Conservation (phyloP, 2,113 vertebrate species). For the Crotalus viridis region DNA sequence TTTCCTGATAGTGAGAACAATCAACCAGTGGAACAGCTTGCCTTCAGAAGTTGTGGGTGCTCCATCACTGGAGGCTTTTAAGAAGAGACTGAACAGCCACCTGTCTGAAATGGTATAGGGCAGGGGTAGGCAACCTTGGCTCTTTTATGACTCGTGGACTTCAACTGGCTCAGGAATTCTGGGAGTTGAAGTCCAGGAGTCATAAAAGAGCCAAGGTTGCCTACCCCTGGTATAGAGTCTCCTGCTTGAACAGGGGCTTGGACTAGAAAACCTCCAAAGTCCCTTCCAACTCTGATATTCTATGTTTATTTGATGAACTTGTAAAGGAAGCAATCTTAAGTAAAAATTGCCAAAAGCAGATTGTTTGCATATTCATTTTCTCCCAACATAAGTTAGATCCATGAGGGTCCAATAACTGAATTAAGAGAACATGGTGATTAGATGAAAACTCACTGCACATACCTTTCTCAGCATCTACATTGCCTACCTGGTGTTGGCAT, state of each 20-base stretch:
- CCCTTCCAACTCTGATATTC: neutral
- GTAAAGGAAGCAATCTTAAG: neutral
- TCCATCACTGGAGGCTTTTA: neutral
- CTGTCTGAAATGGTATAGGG: neutral
- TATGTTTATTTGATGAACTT: neutral
- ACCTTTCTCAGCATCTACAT: neutral
- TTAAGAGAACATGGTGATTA: neutral
- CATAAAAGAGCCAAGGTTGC: too few species aligned
- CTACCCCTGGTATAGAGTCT: neutral
- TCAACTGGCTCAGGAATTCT: too few species aligned
- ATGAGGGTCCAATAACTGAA: neutral
- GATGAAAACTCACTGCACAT: neutral
- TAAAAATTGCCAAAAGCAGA: neutral
- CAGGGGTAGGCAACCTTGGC: too few species aligned
- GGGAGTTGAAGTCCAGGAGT: too few species aligned
- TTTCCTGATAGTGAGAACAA: neutral
- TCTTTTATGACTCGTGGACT: too few species aligned
- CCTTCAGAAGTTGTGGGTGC: neutral
- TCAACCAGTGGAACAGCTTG: neutral
- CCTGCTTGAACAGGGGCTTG: neutral
- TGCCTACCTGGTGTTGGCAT: neutral
- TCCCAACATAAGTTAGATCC: neutral
- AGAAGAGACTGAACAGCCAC: neutral
- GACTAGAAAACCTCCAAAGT: neutral
- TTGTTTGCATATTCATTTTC: neutral